Base-by-base conservation (phyloP, 2,797 vertebrate genomes). In the Etheostoma nigrum region DNA sequence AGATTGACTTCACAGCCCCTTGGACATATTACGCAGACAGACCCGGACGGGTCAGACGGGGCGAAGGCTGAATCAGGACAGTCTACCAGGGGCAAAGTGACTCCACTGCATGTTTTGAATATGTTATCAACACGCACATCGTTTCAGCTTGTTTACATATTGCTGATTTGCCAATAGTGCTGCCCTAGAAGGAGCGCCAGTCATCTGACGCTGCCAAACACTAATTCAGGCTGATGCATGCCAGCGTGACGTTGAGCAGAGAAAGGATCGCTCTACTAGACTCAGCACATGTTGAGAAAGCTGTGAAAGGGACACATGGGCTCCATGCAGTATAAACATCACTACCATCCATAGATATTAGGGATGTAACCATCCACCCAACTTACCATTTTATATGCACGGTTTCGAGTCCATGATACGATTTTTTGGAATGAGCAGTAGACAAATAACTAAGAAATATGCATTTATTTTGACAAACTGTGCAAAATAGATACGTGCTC, bases 11-110 rank as follows among this genome's bases (percentile, higher is more conserved):
- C 60, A 14, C 14, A 5, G 33, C 74, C 62, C 25, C 67, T 3
- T 3, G 21, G 5, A 65, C 74, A 65, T 73, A n/a, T 54, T n/a
- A 55, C 79, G 33, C 60, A 74, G 33, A 52, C 57, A 4, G 40
- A 70, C 47, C 75, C 1, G 58, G 11, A 49, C 1, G 44, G 81
- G 80, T 83, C 73, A 82, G 19, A 19, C 30, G 0, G 19, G 82
- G 69, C 70, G 33, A 74, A 52, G 40, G n/a, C 25, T 30, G 42
- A 23, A 59, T 27, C 0, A 16, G 47, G 59, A 67, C 48, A 1
- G 27, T 9, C 15, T 9, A 13, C 51, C 45, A 63, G 23, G 18
- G 51, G 51, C 11, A 16, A 54, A 44, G 18, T 19, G 23, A 66
- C 48, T 47, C 27, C 14, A 5, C 49, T 59, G n/a, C 30, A 21